Evolutionary conservation across 2,113 vertebrate genomes (phyloP), one percentile per base, ranked within the genome.

Genomic region (Lichenostomus cassidix): DNA sequence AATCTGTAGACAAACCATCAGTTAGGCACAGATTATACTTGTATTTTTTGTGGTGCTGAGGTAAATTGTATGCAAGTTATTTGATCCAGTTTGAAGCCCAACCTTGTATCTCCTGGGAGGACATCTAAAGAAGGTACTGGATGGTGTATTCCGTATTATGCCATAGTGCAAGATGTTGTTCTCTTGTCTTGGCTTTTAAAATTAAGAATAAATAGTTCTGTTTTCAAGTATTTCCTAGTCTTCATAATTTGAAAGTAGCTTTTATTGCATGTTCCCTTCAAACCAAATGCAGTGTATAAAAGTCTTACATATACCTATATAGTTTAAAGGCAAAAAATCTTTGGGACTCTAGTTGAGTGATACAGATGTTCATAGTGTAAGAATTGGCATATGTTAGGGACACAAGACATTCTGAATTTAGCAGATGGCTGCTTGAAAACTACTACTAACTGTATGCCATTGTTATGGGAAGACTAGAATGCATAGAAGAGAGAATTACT

Each of bases 111-210:
- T 82, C 46, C 19, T 73, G 41, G 17, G 15, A 76, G 13, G 11
- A 1, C 44, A 23, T 56, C 19, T 64, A n/a, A 37, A 67, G 83
- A 41, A 44, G 11, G 41, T 60, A 25, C 12, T 39, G 9, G 8
- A 14, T 35, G 47, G 29, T 63, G 35, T 2, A 0, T 82, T 93
- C 56, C 0, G 0, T 29, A 5, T 77, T 63, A 35, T 2, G 5
- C 23, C 28, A 22, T 52, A 65, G 39, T 67, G 55, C 9, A 53
- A 63, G 39, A 37, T 81, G 16, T 33, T 82, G 8, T 74, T 84
- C 15, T 88, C 37, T 79, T 71, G 14, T 59, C 62, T 85, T 76
- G 12, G 19, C 12, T 52, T 94, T 65, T 89, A 2, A 73, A 83
- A n/a, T 71, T 15, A 70, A 69, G 29, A 50, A 44, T 37, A 65